Evolutionary conservation across 2,113 vertebrate species (phyloP), one percentile per base, ranked within the genome.

Genomic region (Clarias gariepinus): DNA sequence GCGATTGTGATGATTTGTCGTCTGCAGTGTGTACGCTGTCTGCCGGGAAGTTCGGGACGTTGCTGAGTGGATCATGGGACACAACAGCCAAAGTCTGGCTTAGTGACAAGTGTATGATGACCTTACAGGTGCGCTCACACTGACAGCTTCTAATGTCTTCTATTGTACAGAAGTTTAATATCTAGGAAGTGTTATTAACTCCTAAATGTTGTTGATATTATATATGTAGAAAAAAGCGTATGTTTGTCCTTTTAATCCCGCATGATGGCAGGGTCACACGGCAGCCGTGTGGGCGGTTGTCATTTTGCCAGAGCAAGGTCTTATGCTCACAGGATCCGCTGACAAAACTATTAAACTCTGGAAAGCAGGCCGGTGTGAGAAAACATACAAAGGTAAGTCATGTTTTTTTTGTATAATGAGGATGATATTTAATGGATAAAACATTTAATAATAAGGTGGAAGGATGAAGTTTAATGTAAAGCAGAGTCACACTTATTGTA

Each of bases 41-140:
- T 0, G 96, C 98, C 90, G 98, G 98, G 84, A 99, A 97, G 92
- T 99, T 99, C 90, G 98, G 98, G 30, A 99, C 98, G 0, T 95
- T 99, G 84, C 90, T 99, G 90, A 99, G 98, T 89, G 98, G 98
- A 88, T 99, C 98, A 1, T 99, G 98, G 98, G 98, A 99, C 90
- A 97, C 96, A 0, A 98, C 97, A 78, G 97, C 97, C 64, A 99
- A 98, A 93, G 97, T 99, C 23, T 99, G 98, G 98, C 95, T 99
- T 86, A 97, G 96, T 92, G 97, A 99, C 89, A 98, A 97, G 90
- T 99, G 98, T 92, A 97, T 99, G 98, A 99, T 99, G 97, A 99
- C 97, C 4, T 92, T 99, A 91, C 95, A 99, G 98, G 98, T 99
- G 95, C 52, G 86, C 41, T 57, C 57, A 61, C 2, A 2, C 58